Evolutionary conservation across 2,888 invertebrate genomes (phyloP).

Genomic region (Caenorhabditis sp.): DNA sequence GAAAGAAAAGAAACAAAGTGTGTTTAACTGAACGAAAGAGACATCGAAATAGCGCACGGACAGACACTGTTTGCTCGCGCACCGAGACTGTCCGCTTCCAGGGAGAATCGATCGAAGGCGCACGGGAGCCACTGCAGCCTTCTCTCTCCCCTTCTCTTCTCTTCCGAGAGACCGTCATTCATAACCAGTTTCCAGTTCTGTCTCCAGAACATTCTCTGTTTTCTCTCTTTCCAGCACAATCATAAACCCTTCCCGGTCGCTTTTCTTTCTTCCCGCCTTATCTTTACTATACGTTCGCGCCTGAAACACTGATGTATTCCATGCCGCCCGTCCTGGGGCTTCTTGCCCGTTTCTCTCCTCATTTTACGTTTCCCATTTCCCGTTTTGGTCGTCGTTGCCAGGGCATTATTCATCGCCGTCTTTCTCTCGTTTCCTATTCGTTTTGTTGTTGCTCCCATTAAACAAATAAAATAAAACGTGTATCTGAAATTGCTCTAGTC

Average conservation of each 20-base stretch:
- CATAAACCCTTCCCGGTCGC: slow-evolving; percentile 9
- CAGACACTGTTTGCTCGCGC: slow-evolving; percentile 30
- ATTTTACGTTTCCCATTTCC: slow-evolving; percentile 10
- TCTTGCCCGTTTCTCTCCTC: background rate
- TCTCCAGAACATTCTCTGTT: background rate
- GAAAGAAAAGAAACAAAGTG: slow-evolving; percentile 29
- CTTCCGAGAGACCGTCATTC: background rate
- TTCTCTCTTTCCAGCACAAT: slow-evolving; percentile 10
- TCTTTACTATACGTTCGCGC: slow-evolving; percentile 36
- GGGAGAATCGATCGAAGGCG: slow-evolving; percentile 19
- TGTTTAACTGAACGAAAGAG: slow-evolving; percentile 14
- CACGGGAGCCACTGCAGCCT: slow-evolving; percentile 21
- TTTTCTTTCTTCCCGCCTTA: slow-evolving; percentile 21
- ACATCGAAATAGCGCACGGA: slow-evolving; percentile 7
- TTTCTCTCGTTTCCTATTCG: background rate
- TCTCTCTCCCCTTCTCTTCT: background rate
- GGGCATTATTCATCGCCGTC: background rate
- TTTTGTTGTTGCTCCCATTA: no score
- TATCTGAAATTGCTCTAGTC: background rate
- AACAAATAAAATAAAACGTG: no score
- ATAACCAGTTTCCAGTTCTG: slow-evolving; percentile 13
- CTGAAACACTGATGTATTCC: slow-evolving; percentile 17
- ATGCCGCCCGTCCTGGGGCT: slow-evolving; percentile 2
- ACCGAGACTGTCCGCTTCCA: slow-evolving; percentile 27
- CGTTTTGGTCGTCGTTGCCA: background rate